Percentiles rank a stretch among this genome's conserved stretches.
Conservation (phyloP, 2,888 invertebrate genomes). For the Dione juno region DNA sequence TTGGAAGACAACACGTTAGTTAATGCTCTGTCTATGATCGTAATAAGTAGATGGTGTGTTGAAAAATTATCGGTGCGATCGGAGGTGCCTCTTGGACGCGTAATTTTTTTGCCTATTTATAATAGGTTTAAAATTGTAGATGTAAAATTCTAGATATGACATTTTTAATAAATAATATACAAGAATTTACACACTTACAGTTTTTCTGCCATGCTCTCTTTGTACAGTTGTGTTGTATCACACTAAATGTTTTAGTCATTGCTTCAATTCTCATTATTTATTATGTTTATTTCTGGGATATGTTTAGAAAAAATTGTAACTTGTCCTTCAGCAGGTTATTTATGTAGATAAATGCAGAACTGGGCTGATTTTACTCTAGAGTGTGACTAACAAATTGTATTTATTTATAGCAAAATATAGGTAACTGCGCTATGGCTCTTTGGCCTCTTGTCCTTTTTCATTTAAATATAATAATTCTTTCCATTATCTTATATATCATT, state of each 20-base stretch:
- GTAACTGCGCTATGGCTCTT: not conserved
- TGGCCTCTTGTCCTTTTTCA: not conserved
- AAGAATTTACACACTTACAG: too few species aligned
- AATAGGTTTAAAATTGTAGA: constrained; percentile 67
- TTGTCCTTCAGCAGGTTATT: too few species aligned
- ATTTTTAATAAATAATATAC: not conserved
- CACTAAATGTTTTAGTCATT: too few species aligned
- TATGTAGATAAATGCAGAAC: too few species aligned
- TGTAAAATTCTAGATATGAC: constrained; percentile 56
- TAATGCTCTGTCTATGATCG: constrained; percentile 81
- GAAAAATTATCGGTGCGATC: constrained; percentile 83
- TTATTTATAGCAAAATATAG: too few species aligned
- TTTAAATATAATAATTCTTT: constrained; percentile 42
- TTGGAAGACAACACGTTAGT: constrained; percentile 71
- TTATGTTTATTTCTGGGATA: too few species aligned
- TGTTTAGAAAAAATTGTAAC: too few species aligned
- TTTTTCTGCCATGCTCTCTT: too few species aligned
- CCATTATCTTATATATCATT: constrained; percentile 49
- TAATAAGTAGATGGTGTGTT: constrained; percentile 84
- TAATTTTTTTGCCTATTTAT: constrained; percentile 81
- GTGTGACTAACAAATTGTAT: too few species aligned
- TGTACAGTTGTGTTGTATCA: too few species aligned
- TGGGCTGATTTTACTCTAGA: too few species aligned
- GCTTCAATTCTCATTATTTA: too few species aligned
- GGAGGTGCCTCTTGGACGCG: constrained; percentile 79